Evolutionary conservation across 1,140 invertebrate species (phyloP), one percentile per base, ranked within the genome.

Genomic region (Drosophila orena): DNA sequence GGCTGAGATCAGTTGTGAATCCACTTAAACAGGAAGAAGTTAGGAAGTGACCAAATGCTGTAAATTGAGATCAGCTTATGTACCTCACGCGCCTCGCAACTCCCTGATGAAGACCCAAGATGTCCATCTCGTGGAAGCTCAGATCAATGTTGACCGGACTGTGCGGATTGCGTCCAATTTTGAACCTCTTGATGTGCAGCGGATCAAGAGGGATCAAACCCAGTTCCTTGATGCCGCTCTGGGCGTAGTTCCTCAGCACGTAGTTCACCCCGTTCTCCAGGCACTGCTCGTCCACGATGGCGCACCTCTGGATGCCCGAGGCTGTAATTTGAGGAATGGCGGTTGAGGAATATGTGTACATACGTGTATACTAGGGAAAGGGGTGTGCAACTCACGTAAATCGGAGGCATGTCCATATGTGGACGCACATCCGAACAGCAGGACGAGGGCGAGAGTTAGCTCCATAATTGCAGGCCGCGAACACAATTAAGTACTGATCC

Each of bases 61-160:
- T 24, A 24, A 30, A 30, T 30, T 2, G 8, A 8, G 30, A 15
- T 40, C 10, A 27, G 72, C 77, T 79, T 53, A n/a, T n/a, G n/a
- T n/a, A 91, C 90, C 68, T 52, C 6, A 81, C 50, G 20, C 49
- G 40, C 34, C 68, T 75, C 2, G 83, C 42, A 8, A 62, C 74
- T 6, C 78, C 83, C 5, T 75, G 59, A 0, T 61, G 60, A 0
- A 94, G 58, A 1, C 93, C 93, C 38, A 72, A 15, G 4, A 94
- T 70, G 37, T 91, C 71, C 3, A 93, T 69, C 42, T 94, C 88
- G 7, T 30, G 84, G 35, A 94, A 93, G 43, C 47, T 77, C 7
- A 92, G 53, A 42, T 89, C 88, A 12, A 91, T 57, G 54, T 57
- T 91, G 6, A 92, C 88, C 0, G 86, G 81, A 58, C 90, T 91